Base-by-base conservation (phyloP, 2,888 invertebrate genomes). In the Drosophila greeni region DNA sequence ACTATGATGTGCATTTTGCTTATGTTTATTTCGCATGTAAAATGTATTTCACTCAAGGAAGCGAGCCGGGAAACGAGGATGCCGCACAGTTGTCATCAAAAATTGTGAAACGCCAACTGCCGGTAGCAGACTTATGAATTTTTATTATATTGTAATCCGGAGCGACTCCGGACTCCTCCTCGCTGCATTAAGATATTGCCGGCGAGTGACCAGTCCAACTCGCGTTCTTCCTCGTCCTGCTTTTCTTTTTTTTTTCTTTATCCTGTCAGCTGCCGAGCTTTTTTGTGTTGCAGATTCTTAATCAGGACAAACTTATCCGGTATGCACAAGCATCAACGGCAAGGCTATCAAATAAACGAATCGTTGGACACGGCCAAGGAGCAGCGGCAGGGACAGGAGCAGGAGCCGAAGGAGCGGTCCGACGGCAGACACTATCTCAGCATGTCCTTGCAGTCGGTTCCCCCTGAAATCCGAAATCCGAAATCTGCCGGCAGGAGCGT, bases 221-320 rank as follows among this genome's bases (percentile, higher is more conserved):
- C 45, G 45, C 29, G 29, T 45, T 51, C 18, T 20, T 39, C 12
- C 43, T 20, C 20, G 23, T 42, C 23, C 31, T 18, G 16, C n/a
- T 14, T 23, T 9, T 40, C 11, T 8, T 4, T 40, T 5, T 9
- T n/a, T n/a, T 24, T 42, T 3, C 29, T 29, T 8, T 31, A 31
- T 47, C 45, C 45, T 20, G 45, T 47, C 29, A 47, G 45, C 37
- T 43, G 51, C 54, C 40, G 18, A 57, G 43, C 26, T 56, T 42
- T 42, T 64, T 53, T 59, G 39, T 80, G 72, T 59, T 58, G 69
- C 60, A 76, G 83, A 77, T 75, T 79, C 86, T 85, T 86, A 87
- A 86, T 86, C 86, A 86, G 85, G 72, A 74, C 73, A 67, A 84
- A 74, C 84, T 86, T 85, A 86, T 86, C 87, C 78, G 82, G 69